phyloP scores from a whole-genome alignment of 2,113 vertebrate genomes.

The Probosciger aterrimus region DNA sequence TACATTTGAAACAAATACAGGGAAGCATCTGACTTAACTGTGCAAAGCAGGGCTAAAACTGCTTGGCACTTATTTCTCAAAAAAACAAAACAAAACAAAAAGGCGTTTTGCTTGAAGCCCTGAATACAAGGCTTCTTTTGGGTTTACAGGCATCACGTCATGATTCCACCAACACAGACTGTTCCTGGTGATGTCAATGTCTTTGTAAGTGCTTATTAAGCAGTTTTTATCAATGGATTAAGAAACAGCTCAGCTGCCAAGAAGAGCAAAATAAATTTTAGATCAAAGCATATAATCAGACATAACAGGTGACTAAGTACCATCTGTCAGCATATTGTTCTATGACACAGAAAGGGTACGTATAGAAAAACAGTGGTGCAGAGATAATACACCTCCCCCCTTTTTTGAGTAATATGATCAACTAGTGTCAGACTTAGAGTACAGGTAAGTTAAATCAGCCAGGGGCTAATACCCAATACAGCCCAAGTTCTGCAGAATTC shows the following conservation, averaged over 20 bases:
- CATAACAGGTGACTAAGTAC: slow-evolving; percentile 23
- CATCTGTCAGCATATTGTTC: not conserved
- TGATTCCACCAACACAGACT: not conserved
- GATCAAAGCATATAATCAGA: slow-evolving; percentile 37
- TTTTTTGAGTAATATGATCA: not conserved
- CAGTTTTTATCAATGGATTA: slow-evolving; percentile 50
- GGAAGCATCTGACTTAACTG: not conserved
- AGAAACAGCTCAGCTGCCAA: slow-evolving; percentile 21
- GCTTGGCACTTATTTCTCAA: not conserved
- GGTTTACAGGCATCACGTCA: not conserved
- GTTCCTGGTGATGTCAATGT: not conserved
- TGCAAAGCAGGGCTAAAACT: not conserved
- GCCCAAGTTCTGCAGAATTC: not conserved
- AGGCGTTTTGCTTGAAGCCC: not conserved
- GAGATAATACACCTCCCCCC: not conserved
- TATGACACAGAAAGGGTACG: not conserved
- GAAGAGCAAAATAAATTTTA: slow-evolving; percentile 30
- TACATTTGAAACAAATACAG: not conserved
- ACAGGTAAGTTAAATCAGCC: not conserved
- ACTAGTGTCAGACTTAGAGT: not conserved
- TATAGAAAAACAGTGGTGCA: not conserved
- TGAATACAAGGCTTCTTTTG: not conserved
- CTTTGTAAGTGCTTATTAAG: slow-evolving; percentile 35
- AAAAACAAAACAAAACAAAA: not conserved
- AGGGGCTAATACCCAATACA: not conserved